Base-by-base conservation (phyloP, 2,888 invertebrate species). In the Drosophila nigricruria region DNA sequence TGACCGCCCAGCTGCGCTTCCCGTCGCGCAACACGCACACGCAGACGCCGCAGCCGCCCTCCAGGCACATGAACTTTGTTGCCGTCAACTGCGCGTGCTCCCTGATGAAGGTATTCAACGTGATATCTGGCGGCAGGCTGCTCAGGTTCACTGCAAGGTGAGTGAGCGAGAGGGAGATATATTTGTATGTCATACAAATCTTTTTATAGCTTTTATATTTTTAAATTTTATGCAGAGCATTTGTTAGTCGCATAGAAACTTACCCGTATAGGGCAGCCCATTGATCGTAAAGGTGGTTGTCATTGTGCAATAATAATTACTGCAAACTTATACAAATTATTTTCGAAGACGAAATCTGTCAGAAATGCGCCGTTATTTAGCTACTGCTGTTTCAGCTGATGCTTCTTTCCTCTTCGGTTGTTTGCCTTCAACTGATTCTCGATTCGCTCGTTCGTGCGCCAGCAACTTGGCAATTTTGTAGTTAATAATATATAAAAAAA, bases 31-130 rank as follows among this genome's bases (percentile, higher is more conserved):
- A 53, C 8, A 93, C 92, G 30, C 94, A 94, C 14, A 94, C 92
- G 77, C 95, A 95, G 52, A 94, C 94, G 0, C 96, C 96, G 82
- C 96, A 96, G 18, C 96, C 96, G 34, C 96, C 96, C 88, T 96
- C 95, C 42, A 93, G 93, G 78, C 96, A 96, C 95, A 95, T 95
- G 50, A 93, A 93, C 82, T 96, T 96, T 0, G 96, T 96, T 14
- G 95, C 95, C 36, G 94, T 93, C 1, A 95, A 91, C 36, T 94
- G 93, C 9, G 94, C 94, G 86, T 94, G 91, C 8, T 95, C 93
- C 18, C 95, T 93, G 58, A 95, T 94, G 73, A 94, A 96, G 1
- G 93, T 93, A 77, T 95, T 95, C n/a, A 95, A 92, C 0, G 94
- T 93, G 0, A 94, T 95, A 42, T 93, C 91, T 3, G 89, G 79